Conservation (phyloP, 2,888 invertebrate species). For the Kuschelorhynchus macadamiae region DNA sequence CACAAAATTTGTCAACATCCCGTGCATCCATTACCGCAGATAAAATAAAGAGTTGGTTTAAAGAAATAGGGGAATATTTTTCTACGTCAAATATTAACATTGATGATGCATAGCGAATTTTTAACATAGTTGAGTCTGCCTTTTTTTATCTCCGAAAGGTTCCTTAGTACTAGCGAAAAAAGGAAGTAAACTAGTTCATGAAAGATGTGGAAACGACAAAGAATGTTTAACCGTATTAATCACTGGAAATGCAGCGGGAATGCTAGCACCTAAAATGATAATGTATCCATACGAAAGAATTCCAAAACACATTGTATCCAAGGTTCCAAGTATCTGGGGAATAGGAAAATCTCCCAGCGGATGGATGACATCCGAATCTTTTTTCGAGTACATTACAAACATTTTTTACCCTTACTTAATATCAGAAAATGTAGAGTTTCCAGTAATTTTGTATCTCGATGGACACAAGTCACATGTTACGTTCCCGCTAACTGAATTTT, state of each 20-base stretch:
- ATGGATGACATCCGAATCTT: too few species aligned
- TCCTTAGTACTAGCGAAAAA: constrained; percentile 28
- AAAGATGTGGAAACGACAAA: constrained; percentile 40
- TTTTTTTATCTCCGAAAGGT: constrained; percentile 38
- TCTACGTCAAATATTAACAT: constrained; percentile 33
- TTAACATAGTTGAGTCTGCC: constrained; percentile 44
- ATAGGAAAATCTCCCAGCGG: too few species aligned
- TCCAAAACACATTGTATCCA: constrained; percentile 17
- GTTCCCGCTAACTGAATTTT: too few species aligned
- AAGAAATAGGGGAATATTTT: constrained; percentile 42
- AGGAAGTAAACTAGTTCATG: constrained; percentile 42
- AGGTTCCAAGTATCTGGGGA: neutral
- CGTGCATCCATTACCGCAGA: constrained; percentile 29
- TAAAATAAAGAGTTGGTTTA: constrained; percentile 39
- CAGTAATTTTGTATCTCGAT: too few species aligned
- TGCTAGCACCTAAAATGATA: constrained; percentile 32
- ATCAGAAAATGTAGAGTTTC: too few species aligned
- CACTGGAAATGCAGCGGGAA: constrained; percentile 23
- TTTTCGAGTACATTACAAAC: too few species aligned
- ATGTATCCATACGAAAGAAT: constrained; percentile 27
- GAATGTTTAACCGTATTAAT: neutral
- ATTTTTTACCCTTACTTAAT: too few species aligned
- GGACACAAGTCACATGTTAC: too few species aligned
- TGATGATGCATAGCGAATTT: constrained; percentile 35
- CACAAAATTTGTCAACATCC: constrained; percentile 10